These are phyloP conservation scores for Branchinecta lindahli DNA, from an alignment of 1,140 invertebrate species.

Conservation along the genomic window DNA sequence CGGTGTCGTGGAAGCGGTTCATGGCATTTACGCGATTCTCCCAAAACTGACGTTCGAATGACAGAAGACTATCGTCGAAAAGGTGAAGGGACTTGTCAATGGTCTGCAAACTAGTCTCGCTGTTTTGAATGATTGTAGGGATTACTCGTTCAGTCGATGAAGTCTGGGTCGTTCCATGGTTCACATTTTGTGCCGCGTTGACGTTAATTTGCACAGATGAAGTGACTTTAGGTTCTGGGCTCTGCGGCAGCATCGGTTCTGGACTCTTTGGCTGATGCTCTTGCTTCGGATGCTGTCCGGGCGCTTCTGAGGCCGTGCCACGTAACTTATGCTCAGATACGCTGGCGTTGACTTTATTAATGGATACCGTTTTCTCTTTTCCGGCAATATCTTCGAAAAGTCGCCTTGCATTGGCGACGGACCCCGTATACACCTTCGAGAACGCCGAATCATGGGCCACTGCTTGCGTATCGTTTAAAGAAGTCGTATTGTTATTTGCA, in stretches of 20 bases:
- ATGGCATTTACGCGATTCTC: not conserved
- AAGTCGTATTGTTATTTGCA: not conserved
- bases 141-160: not conserved
- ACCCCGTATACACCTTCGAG: not conserved
- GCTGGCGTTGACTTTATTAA: not conserved
- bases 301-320: not conserved
- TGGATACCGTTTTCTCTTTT: not conserved
- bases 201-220: not conserved
- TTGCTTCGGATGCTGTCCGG: not conserved
- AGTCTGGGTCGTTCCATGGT: not conserved
- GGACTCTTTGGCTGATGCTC: not conserved
- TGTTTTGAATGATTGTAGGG: not conserved
- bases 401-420: not conserved
- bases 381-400: not conserved
- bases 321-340: not conserved
- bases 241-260: no score
- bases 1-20: not conserved
- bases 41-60: not conserved
- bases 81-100: not conserved
- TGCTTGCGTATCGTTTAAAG: no score
- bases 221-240: no score
- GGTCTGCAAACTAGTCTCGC: not conserved
- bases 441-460: not conserved
- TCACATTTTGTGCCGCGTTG: not conserved
- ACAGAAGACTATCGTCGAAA: not conserved